Evolutionary conservation across 2,797 vertebrate genomes (phyloP).

Genomic region (Aldrovandia affinis): DNA sequence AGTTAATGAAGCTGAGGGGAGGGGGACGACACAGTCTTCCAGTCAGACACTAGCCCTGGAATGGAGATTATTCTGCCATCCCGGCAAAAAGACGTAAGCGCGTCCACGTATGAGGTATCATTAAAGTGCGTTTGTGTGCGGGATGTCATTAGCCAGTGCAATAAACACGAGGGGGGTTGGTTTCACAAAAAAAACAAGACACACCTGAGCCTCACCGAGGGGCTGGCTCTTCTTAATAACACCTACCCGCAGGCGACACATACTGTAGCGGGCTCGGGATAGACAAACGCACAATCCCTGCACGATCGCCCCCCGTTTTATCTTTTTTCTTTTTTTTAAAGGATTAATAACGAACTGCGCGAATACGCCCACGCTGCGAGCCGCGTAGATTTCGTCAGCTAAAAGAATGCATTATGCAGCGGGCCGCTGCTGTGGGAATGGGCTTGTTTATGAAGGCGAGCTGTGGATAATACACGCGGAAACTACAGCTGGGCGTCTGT

Average conservation of each 20-base stretch:
- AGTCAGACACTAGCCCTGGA: too few relatives aligned
- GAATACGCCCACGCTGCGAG: conserved; percentile 1
- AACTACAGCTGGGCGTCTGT: conserved; percentile 46
- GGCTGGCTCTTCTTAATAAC: neutral
- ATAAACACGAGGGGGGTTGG: conserved; percentile 1
- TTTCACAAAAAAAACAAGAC: neutral
- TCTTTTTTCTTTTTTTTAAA: too few relatives aligned
- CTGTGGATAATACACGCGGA: conserved; percentile 46
- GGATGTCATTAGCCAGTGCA: conserved; percentile 34
- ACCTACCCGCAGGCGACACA: neutral
- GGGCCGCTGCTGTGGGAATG: conserved; percentile 4
- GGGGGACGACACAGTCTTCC: too few relatives aligned
- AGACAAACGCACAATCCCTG: conserved; percentile 16
- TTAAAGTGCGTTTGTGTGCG: neutral
- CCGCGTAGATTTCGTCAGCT: conserved; percentile 32
- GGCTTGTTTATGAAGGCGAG: conserved; percentile 55
- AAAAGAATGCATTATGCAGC: conserved; percentile 45
- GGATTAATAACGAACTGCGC: conserved; percentile 26
- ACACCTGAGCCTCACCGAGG: neutral
- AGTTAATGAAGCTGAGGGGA: too few relatives aligned
- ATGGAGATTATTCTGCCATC: too few relatives aligned
- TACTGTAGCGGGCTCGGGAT: conserved; percentile 2
- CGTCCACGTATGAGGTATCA: too few relatives aligned
- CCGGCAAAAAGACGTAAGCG: neutral
- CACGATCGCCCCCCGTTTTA: neutral